Conservation (phyloP, 2,888 invertebrate genomes). For the Heliconius ismenius region DNA sequence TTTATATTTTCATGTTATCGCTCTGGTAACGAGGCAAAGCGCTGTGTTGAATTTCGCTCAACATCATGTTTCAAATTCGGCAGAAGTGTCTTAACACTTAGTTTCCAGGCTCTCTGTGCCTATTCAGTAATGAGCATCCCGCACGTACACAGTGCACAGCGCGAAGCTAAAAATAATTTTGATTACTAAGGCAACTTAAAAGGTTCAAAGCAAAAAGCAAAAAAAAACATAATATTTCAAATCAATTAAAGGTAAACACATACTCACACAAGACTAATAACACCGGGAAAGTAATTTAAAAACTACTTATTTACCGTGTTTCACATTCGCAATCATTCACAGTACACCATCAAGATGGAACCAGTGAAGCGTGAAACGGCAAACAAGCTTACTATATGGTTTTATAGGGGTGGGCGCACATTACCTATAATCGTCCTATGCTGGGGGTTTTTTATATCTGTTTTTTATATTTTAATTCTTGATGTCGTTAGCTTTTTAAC, state of each 20-base stretch:
- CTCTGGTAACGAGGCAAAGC: not conserved
- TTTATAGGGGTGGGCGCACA: conserved; percentile 19
- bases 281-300: conserved; percentile 3
- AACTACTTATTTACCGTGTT: conserved; percentile 9
- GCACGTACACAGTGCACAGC: not conserved
- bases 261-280: not conserved
- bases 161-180: not conserved
- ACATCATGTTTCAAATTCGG: too few relatives aligned
- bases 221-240: not conserved
- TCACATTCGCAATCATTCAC: conserved; percentile 28
- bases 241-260: not conserved
- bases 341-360: conserved; percentile 42
- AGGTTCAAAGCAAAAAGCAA: not conserved
- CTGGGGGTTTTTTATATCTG: not conserved
- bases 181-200: not conserved
- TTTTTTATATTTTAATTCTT: not conserved
- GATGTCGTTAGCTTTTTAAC: not conserved
- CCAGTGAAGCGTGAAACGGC: conserved; percentile 57
- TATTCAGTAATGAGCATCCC: not conserved
- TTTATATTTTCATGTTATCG: not conserved
- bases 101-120: not conserved
- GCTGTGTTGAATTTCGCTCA: not conserved
- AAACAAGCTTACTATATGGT: conserved; percentile 42
- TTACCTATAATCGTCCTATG: conserved; percentile 19
- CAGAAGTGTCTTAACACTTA: not conserved